phyloP scores from a whole-genome alignment of 2,888 invertebrate species.

The Spatulosminthurus flaviceps region DNA sequence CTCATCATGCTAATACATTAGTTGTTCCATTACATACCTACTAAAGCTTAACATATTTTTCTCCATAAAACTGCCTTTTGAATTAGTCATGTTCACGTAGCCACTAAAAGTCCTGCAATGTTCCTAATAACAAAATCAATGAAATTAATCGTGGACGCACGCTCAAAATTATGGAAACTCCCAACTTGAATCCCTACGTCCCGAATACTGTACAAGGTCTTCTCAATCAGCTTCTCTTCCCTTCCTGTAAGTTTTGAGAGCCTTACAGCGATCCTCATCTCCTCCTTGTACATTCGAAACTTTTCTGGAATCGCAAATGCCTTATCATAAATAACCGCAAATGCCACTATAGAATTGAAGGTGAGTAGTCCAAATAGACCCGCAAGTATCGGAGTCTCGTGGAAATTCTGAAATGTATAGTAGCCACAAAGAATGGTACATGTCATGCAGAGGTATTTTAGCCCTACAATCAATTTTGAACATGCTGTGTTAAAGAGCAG shows the following conservation, averaged over 20 bases:
- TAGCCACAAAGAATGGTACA: background rate
- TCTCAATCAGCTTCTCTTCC: background rate
- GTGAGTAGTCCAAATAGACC: background rate
- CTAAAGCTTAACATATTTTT: no score
- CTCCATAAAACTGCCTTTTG: no score
- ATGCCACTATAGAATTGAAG: background rate
- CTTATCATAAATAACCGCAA: slow-evolving; percentile 4
- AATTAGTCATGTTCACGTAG: no score
- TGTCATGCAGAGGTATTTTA: background rate
- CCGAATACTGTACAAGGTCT: background rate
- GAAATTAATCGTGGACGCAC: background rate
- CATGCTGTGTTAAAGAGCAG: background rate
- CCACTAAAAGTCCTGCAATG: background rate
- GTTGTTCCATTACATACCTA: no score
- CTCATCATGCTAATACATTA: no score
- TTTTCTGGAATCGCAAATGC: background rate
- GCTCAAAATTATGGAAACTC: slow-evolving; percentile 3
- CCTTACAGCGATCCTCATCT: background rate
- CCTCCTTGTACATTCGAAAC: background rate
- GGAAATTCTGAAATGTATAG: background rate
- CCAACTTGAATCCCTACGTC: background rate
- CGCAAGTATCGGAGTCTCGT: background rate
- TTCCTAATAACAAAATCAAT: background rate
- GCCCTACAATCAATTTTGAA: background rate
- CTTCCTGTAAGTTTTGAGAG: background rate